phyloP scores from a whole-genome alignment of 2,797 vertebrate species.

The Coranthus polyacanthus region DNA sequence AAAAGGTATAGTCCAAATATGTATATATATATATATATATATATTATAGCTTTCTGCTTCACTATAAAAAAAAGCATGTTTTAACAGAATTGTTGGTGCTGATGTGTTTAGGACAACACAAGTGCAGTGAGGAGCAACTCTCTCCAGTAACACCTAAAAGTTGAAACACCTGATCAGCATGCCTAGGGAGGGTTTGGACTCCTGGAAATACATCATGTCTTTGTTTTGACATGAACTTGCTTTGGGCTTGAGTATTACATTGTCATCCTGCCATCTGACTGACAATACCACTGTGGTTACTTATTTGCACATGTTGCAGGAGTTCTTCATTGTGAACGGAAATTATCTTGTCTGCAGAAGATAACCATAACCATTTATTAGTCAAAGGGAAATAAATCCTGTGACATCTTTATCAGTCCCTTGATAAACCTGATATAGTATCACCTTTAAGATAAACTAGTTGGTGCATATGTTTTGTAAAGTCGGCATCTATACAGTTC shows the following conservation, averaged over 20 bases:
- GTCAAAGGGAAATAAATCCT: not conserved
- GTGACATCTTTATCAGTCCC: not conserved
- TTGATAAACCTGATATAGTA: constrained; percentile 9
- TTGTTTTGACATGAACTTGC: too few relatives aligned
- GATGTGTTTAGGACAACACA: not conserved
- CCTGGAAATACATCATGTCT: too few relatives aligned
- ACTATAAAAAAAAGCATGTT: not conserved
- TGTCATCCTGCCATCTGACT: not conserved
- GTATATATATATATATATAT: too few relatives aligned
- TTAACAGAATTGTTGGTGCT: not conserved
- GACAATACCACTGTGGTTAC: constrained; percentile 22
- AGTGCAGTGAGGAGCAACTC: not conserved
- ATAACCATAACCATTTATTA: constrained; percentile 22
- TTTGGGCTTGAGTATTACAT: too few relatives aligned
- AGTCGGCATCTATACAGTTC: not conserved
- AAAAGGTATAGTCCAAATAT: not conserved
- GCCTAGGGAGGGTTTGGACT: not conserved
- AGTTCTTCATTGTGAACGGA: constrained; percentile 13
- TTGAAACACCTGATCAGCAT: not conserved
- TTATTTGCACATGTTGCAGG: constrained; percentile 51
- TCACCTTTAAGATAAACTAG: not conserved
- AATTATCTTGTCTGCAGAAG: constrained; percentile 35
- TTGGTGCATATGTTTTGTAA: not conserved
- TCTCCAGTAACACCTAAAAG: not conserved
- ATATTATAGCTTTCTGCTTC: too few relatives aligned